Conservation (phyloP, 2,888 invertebrate genomes). For the Microctonus aethiopoides region DNA sequence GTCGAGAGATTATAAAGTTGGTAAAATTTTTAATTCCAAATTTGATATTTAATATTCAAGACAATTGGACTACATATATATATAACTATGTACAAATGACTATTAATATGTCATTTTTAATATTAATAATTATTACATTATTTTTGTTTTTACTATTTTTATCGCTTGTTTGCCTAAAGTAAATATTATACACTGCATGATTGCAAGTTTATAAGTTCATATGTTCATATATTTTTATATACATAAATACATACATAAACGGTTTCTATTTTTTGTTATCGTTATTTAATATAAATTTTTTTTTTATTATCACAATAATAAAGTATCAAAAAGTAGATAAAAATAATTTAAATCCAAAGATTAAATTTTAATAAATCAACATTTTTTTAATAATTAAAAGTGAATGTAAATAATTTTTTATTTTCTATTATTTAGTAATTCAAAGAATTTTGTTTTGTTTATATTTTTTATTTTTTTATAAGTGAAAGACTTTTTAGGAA, state of each 20-base stretch:
- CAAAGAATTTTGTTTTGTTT: not conserved
- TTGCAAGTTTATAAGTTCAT: not conserved
- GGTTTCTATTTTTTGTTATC: not conserved
- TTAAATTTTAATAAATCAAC: no score
- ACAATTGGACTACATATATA: not conserved
- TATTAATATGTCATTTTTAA: no score
- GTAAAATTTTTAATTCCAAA: constrained; percentile 24
- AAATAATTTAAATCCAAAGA: no score
- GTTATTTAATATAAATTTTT: not conserved
- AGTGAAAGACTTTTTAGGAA: not conserved
- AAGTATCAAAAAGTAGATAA: not conserved
- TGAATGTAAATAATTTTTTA: no score
- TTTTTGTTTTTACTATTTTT: not conserved
- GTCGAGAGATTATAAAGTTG: constrained; percentile 33
- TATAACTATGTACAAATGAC: not conserved
- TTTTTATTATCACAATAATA: not conserved
- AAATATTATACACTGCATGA: constrained; percentile 15
- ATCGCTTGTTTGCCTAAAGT: not conserved
- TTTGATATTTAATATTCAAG: not conserved
- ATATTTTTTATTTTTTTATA: not conserved
- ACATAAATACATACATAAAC: not conserved
- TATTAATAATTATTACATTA: no score
- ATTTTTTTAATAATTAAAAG: no score
- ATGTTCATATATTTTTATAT: not conserved
- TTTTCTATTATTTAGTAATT: no score